These are phyloP conservation scores for Caranx melampygus DNA, from an alignment of 2,113 vertebrate species.

Conservation along the genomic window DNA sequence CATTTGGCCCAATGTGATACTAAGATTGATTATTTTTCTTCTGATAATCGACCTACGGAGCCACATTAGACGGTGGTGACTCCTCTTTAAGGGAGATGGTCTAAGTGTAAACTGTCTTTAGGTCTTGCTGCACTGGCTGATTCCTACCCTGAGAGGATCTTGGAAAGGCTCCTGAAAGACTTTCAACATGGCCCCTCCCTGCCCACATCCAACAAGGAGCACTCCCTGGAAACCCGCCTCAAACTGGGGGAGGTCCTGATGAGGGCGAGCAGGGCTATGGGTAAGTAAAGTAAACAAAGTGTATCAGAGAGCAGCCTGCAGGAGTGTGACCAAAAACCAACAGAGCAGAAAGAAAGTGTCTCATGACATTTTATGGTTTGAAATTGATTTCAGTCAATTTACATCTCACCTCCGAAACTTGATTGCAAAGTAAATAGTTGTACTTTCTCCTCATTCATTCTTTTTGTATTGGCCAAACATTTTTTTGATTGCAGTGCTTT, in stretches of 20 bases:
- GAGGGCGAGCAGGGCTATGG: conserved; percentile 89
- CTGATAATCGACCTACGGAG: background rate
- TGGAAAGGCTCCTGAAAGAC: conserved; percentile 85
- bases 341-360: too few species aligned
- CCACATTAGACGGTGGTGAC: background rate
- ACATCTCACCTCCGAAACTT: too few species aligned
- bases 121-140: conserved; percentile 89
- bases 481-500: too few species aligned
- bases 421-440: too few species aligned
- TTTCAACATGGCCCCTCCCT: conserved; percentile 72
- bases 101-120: conserved; percentile 59
- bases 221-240: conserved; percentile 86
- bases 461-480: too few species aligned
- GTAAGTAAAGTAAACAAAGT: conserved; percentile 80
- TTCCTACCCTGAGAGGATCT: conserved; percentile 86
- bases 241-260: conserved; percentile 96
- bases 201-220: conserved; percentile 46
- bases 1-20: background rate
- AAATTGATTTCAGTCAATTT: too few species aligned
- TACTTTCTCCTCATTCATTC: too few species aligned
- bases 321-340: too few species aligned
- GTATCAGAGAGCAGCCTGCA: too few species aligned
- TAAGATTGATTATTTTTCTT: background rate
- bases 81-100: background rate
- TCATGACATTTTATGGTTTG: too few species aligned